Base-by-base conservation (phyloP, 2,797 vertebrate genomes). In the Helarctos malayanus region DNA sequence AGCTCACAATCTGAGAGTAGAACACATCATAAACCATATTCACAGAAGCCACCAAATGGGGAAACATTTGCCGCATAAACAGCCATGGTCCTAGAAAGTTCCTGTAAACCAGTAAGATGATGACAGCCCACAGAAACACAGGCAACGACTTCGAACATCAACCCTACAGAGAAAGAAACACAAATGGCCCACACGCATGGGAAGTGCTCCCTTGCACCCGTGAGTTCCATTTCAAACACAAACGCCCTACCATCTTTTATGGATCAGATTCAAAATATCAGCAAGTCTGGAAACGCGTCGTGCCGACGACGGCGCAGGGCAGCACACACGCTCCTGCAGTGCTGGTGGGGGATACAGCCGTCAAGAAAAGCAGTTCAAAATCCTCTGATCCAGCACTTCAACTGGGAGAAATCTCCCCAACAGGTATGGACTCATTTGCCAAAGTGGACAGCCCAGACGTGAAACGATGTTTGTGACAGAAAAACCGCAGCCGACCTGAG, bases 181-280 rank as follows among this genome's bases (percentile, higher is more conserved):
- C 3, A 15, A 65, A 57, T 0, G 23, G 32, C 16, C 41, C 35
- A 9, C 0, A 1, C 19, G 49, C 16, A 7, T 0, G 3, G 29
- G 14, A 5, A 16, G n/a, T 0, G 41, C 32, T 14, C 21, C n/a
- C 18, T 38, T 25, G 32, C 10, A 0, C 1, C 49, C 23, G 0
- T 9, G 13, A 38, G 8, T 3, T 5, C 47, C 15, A 32, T 1
- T 52, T 11, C 14, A 18, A 41, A 73, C 47, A 75, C 0, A 2
- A 56, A 38, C 0, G 4, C 59, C 52, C 56, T 0, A 0, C 25
- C 27, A 10, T 35, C 29, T 75, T 57, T n/a, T 5, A 21, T 7
- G 7, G 52, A 18, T 41, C 80, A 25, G 19, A 41, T 12, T 79
- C 2, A 0, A 29, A 73, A 49, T 13, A 49, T 13, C 19, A 25